Evolutionary conservation across 2,113 vertebrate genomes (phyloP).

Genomic region (Hemiprocne comata): DNA sequence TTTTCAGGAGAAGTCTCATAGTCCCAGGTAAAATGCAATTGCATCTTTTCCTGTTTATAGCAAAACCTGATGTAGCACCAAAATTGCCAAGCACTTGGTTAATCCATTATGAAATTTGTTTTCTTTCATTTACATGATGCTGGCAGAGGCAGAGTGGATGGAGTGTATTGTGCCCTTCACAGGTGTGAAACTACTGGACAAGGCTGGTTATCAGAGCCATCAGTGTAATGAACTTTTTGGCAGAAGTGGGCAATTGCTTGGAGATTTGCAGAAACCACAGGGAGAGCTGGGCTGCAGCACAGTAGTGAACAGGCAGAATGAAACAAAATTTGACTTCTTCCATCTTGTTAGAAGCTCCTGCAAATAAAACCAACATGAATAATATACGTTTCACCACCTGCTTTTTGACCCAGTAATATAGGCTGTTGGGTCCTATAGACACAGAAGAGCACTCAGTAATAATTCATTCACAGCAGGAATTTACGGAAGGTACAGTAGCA

Average conservation of each 20-base stretch:
- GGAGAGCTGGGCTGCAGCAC: neutral
- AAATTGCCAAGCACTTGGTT: neutral
- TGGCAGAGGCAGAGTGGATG: neutral
- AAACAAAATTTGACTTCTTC: neutral
- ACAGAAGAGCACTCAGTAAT: neutral
- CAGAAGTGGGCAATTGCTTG: neutral
- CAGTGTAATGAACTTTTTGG: neutral
- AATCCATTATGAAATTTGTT: neutral
- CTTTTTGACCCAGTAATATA: neutral
- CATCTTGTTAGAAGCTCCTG: neutral
- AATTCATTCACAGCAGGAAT: neutral
- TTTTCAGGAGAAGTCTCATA: neutral
- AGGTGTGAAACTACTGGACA: neutral
- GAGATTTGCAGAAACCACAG: neutral
- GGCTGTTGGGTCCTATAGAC: neutral
- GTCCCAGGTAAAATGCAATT: neutral
- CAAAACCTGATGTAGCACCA: neutral
- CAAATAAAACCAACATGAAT: neutral
- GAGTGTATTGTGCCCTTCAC: rapidly evolving
- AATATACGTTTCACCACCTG: neutral
- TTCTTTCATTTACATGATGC: neutral
- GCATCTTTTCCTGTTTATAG: neutral
- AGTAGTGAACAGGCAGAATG: neutral
- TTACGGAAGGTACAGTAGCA: neutral
- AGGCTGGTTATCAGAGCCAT: neutral